Percentiles rank a stretch among this genome's conserved stretches.
phyloP scores from a whole-genome alignment of 1,140 invertebrate species.

The Diuraphis noxia region DNA sequence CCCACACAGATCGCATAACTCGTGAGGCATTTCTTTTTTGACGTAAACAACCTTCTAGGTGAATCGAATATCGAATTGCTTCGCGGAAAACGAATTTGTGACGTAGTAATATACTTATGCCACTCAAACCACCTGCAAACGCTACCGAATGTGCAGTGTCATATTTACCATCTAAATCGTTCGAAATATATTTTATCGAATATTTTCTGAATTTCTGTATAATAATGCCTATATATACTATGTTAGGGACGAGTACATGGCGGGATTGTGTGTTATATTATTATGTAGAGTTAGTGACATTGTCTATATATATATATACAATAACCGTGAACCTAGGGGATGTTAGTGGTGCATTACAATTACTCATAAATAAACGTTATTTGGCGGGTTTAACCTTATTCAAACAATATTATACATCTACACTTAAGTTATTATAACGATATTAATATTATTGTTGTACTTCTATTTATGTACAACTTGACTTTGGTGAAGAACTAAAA shows the following conservation, averaged over 20 bases:
- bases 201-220: neutral
- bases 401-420: neutral
- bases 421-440: neutral
- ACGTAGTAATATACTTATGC: neutral
- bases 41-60: neutral
- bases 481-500: neutral
- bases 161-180: neutral
- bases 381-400: neutral
- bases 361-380: neutral
- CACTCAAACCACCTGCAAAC: neutral
- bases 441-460: slow-evolving; percentile 2
- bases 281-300: neutral
- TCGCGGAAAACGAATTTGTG: neutral
- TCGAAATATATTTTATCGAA: neutral
- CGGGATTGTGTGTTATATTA: too few relatives aligned
- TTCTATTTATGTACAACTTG: neutral
- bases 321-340: neutral
- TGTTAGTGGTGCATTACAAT: neutral
- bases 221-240: too few relatives aligned
- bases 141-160: neutral
- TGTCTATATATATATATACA: neutral
- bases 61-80: neutral
- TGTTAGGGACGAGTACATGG: too few relatives aligned
- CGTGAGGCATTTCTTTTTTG: neutral
- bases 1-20: neutral